A percentile compares a stretch with the other conserved stretches of the same genome.
Evolutionary conservation across 2,797 vertebrate genomes (phyloP).

Genomic region (Amniataba percoides): DNA sequence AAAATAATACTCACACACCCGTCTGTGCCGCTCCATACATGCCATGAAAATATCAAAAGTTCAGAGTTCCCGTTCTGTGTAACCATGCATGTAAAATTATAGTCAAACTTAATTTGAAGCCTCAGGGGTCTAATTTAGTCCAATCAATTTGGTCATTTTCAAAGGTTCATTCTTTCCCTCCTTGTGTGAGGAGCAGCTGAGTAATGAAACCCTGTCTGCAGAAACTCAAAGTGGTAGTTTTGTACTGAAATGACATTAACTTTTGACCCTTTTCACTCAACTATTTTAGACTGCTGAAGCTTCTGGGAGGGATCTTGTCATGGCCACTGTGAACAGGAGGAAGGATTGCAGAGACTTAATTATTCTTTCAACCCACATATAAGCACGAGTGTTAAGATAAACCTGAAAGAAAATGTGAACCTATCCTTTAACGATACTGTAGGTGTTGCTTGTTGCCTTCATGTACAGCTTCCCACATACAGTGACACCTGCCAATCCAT

Average conservation of each 20-base stretch:
- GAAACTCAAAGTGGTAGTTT: background rate
- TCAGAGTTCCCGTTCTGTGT: background rate
- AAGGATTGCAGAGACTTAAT: background rate
- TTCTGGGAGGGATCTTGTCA: background rate
- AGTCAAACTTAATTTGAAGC: background rate
- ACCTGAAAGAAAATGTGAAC: background rate
- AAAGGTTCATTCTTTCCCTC: background rate
- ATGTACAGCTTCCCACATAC: conserved; percentile 23
- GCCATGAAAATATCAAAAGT: background rate
- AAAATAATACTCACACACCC: background rate
- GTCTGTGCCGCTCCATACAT: too few relatives aligned
- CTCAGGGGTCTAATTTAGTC: background rate
- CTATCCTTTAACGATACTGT: background rate
- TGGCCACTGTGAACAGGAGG: background rate
- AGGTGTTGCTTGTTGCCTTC: conserved; percentile 15
- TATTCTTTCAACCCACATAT: background rate
- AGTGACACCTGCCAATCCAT: conserved; percentile 31
- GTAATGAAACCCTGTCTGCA: background rate
- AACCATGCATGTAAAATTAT: background rate
- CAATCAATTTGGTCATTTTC: background rate
- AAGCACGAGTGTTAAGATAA: background rate
- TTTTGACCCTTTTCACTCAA: background rate
- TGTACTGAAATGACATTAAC: background rate
- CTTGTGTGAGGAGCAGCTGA: too few relatives aligned
- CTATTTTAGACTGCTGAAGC: background rate